phyloP scores from a whole-genome alignment of 1,140 invertebrate species.

The Laupala kohalensis region DNA sequence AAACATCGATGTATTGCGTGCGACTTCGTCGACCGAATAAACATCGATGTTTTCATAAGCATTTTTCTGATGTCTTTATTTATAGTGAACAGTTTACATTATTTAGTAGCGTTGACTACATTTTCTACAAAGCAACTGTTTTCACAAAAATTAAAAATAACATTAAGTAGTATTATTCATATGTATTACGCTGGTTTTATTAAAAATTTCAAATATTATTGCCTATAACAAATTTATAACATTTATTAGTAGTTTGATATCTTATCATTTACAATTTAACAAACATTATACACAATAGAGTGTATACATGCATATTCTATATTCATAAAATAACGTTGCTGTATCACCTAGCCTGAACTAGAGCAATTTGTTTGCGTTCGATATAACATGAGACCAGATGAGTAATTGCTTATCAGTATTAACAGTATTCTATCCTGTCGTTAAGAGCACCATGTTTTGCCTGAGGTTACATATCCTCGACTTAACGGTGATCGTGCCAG shows the following conservation, averaged over 20 bases:
- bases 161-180: neutral
- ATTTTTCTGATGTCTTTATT: neutral
- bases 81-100: neutral
- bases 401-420: neutral
- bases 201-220: neutral
- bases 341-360: neutral
- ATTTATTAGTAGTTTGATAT: neutral
- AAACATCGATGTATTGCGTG: neutral
- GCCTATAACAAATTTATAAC: neutral
- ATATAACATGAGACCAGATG: neutral
- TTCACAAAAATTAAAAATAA: neutral
- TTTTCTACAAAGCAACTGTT: neutral
- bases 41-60: neutral
- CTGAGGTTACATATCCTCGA: neutral
- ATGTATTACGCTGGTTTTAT: neutral
- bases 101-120: neutral
- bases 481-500: neutral
- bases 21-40: neutral
- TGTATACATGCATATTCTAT: neutral
- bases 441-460: neutral
- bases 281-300: neutral
- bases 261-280: neutral
- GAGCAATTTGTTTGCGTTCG: neutral
- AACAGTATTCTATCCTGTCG: neutral
- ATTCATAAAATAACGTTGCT: neutral